phyloP scores from a whole-genome alignment of 2,113 vertebrate genomes.

The Rhineura floridana region DNA sequence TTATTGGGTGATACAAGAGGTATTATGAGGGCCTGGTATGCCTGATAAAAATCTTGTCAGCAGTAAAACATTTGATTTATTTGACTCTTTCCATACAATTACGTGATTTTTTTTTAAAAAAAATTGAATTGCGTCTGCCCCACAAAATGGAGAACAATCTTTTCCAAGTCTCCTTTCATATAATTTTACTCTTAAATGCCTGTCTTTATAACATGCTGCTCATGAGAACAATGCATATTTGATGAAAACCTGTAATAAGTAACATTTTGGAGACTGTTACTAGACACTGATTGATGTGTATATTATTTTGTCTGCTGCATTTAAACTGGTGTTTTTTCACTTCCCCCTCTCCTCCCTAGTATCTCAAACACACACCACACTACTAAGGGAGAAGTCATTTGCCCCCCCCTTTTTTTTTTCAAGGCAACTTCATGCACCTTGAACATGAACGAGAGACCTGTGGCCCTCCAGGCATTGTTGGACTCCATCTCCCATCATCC shows the following conservation, averaged over 20 bases:
- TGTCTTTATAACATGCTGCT: slow-evolving; percentile 66
- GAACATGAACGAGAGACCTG: not conserved
- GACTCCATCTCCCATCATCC: too few relatives aligned
- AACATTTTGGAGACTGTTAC: slow-evolving; percentile 67
- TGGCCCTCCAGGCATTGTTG: not conserved
- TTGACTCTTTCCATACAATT: slow-evolving; percentile 65
- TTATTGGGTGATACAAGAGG: slow-evolving; percentile 41
- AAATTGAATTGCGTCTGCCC: slow-evolving; percentile 55
- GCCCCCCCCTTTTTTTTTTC: slow-evolving; percentile 60
- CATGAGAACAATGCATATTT: slow-evolving; percentile 75
- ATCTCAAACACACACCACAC: not conserved
- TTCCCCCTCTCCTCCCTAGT: slow-evolving; percentile 16
- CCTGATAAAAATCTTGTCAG: slow-evolving; percentile 60
- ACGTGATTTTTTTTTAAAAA: slow-evolving; percentile 57
- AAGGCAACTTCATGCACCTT: slow-evolving; percentile 53
- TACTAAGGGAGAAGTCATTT: slow-evolving; percentile 54
- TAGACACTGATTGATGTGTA: slow-evolving; percentile 64
- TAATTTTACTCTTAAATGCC: slow-evolving; percentile 68
- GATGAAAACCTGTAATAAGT: slow-evolving; percentile 76
- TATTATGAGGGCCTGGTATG: slow-evolving; percentile 32
- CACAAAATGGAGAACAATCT: slow-evolving; percentile 56
- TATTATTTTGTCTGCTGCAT: slow-evolving; percentile 69
- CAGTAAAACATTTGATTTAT: slow-evolving; percentile 71
- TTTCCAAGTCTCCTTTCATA: slow-evolving; percentile 50
- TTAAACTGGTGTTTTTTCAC: slow-evolving; percentile 54